A percentile compares a stretch with the other conserved stretches of the same genome.
Evolutionary conservation across 2,113 vertebrate genomes (phyloP).

Genomic region (Etheostoma spectabile): DNA sequence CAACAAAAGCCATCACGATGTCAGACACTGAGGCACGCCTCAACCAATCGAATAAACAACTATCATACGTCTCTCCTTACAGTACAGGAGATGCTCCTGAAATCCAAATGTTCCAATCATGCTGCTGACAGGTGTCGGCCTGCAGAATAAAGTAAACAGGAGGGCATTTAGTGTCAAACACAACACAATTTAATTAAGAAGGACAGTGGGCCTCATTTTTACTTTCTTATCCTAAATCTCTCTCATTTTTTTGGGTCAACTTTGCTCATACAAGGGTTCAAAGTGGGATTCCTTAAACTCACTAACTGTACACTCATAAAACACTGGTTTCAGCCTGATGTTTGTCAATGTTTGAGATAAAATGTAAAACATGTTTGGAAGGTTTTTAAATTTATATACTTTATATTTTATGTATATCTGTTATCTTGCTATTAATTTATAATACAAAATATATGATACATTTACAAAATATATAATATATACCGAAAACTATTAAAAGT

Average conservation of each 20-base stretch:
- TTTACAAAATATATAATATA: too few species aligned
- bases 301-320: neutral
- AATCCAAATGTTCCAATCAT: slow-evolving; percentile 92
- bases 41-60: neutral
- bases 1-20: neutral
- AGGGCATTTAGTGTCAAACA: neutral
- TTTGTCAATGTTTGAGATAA: neutral
- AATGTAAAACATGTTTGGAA: too few species aligned
- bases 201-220: neutral
- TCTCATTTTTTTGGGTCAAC: neutral
- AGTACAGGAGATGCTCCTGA: slow-evolving; percentile 96
- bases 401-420: too few species aligned
- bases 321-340: neutral
- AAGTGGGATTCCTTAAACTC: neutral
- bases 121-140: slow-evolving; percentile 91
- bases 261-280: neutral
- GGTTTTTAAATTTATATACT: too few species aligned
- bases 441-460: too few species aligned
- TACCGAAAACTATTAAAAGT: too few species aligned
- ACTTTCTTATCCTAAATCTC: neutral
- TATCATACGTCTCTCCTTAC: slow-evolving; percentile 83
- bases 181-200: neutral
- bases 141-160: slow-evolving; percentile 64
- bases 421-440: too few species aligned
- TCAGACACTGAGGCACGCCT: neutral